A percentile compares a stretch with the other conserved stretches of the same genome.
phyloP scores from a whole-genome alignment of 2,113 vertebrate genomes.

The Stomatorhinus ivindoensis region DNA sequence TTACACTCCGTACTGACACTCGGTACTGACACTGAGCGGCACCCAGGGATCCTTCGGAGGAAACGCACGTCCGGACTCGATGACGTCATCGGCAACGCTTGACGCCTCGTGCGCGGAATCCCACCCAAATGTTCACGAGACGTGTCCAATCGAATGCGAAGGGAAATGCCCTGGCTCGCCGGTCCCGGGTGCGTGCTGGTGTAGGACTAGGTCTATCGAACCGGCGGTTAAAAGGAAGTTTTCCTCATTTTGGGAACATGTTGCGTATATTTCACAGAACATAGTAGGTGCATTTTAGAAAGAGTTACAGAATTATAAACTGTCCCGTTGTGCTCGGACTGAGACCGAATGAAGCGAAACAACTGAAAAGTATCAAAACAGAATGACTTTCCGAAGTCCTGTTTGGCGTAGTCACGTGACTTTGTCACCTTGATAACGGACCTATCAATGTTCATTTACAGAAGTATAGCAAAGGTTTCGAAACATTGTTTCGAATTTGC shows the following conservation, averaged over 20 bases:
- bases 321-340: not conserved
- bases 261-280: not conserved
- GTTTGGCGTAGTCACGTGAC: not conserved
- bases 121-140: not conserved
- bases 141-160: not conserved
- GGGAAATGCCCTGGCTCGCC: not conserved
- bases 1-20: not conserved
- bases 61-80: not conserved
- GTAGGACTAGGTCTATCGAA: not conserved
- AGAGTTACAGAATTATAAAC: not conserved
- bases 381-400: not conserved
- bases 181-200: rapidly evolving
- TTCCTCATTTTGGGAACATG: not conserved
- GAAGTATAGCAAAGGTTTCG: not conserved
- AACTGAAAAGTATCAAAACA: not conserved
- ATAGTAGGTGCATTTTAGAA: not conserved
- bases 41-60: not conserved
- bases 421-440: not conserved
- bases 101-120: not conserved
- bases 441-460: not conserved
- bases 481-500: not conserved
- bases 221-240: not conserved
- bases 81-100: not conserved
- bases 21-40: not conserved
- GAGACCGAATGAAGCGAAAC: not conserved